Evolutionary conservation across 2,888 invertebrate genomes (phyloP), one percentile per base, ranked within the genome.

Genomic region (Pammene aurita): DNA sequence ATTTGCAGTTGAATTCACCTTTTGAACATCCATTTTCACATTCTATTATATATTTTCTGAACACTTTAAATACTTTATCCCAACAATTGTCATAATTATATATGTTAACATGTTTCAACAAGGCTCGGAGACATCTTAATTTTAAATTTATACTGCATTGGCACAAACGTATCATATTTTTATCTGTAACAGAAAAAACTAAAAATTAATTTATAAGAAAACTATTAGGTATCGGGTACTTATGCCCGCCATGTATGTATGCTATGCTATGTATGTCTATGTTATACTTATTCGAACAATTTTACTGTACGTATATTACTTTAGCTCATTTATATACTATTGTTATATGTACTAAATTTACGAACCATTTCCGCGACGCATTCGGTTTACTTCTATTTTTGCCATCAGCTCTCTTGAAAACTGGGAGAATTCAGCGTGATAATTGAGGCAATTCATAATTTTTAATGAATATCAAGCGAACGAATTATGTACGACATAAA

Each of bases 1-100:
- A 56, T 41, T 11, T 41, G 56, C 56, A 56, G 14, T 41, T 16
- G 11, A 16, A 41, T 56, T 34, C 34, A 5, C 34, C 34, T 38
- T 58, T 58, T 44, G 58, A 9, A 26, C 58, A 46, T 58, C 13
- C 58, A 58, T 13, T 58, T 58, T 58, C 58, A 58, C 46, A 52
- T 26, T 52, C 26, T n/a, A 9, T 46, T 26, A n/a, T 58, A 34
- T 7, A 44, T 58, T 58, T 58, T 44, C 14, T 58, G 14, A 58
- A 58, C 9, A 58, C 58, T 58, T 18, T n/a, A 26, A 34, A 44
- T 7, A 58, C 48, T 61, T 61, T 38, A 50, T 61, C 48, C 46
- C 46, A 60, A 34, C 60, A 60, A 60, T 60, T 46, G 46, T 60
- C 60, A 60, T 60, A 60, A 7, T 48, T 48, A 16, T 60, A 60